These are phyloP conservation scores for Dichetophora obliterata DNA, from an alignment of 2,888 invertebrate genomes.

Conservation along the genomic window DNA sequence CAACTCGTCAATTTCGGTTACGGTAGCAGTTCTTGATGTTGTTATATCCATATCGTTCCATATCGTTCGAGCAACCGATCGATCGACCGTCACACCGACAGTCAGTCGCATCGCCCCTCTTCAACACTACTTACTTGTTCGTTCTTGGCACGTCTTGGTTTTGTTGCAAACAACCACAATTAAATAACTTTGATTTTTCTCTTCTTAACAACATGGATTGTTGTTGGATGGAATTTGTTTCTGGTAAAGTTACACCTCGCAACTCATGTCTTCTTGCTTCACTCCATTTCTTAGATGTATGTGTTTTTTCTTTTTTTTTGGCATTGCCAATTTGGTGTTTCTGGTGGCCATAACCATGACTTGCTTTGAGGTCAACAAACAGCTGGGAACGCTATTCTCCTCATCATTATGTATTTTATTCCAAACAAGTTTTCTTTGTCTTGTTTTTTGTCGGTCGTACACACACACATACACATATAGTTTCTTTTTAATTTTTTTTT, in stretches of 20 bases:
- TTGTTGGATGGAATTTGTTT: too few relatives aligned
- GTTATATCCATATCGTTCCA: too few relatives aligned
- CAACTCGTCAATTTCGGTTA: background rate
- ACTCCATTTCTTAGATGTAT: background rate
- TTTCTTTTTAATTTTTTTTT: background rate
- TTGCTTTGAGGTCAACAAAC: conserved; percentile 70
- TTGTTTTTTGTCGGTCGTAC: background rate
- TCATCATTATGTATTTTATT: conserved; percentile 25
- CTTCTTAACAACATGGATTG: background rate
- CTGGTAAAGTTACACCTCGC: background rate
- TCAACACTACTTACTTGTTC: background rate
- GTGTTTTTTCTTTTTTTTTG: background rate
- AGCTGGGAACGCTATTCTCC: conserved; percentile 61
- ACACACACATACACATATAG: too few relatives aligned
- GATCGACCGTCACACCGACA: background rate
- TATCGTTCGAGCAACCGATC: too few relatives aligned
- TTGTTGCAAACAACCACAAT: conserved; percentile 2
- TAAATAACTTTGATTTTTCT: conserved; percentile 23
- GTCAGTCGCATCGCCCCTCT: background rate
- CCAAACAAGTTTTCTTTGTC: conserved; percentile 23
- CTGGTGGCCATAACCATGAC: conserved; percentile 67
- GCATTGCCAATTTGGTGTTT: conserved; percentile 33
- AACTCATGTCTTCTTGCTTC: background rate
- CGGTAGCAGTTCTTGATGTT: background rate
- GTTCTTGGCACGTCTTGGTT: background rate